Evolutionary conservation across 2,888 invertebrate genomes (phyloP), one percentile per base, ranked within the genome.

Genomic region (Nemurella pictetii): DNA sequence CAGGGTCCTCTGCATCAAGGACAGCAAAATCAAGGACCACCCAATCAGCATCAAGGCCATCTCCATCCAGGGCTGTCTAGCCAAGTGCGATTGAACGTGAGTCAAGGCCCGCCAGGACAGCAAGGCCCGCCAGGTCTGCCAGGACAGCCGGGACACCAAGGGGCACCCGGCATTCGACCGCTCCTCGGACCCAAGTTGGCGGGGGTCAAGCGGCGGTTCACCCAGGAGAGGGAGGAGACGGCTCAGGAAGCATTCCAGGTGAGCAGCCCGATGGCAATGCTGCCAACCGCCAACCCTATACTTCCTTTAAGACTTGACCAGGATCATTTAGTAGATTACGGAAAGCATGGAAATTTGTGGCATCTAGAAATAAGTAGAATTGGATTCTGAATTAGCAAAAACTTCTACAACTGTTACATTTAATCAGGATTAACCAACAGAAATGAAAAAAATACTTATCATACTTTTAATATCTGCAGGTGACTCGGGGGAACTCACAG

Each of bases 151-250:
- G 32, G 30, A 74, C 15, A 28, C 29, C 85, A 84, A 74, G 81
- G 74, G 25, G 83, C 83, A 27, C 83, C 74, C 32, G 32, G 4
- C 32, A 32, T 32, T 9, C 84, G 35, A 29, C 74, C 81, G 25
- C 84, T 83, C 12, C 75, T 80, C 27, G 83, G 80, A 5, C 32
- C 32, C 26, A 85, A 85, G 72, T 5, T 73, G 35, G 84, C 74
- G 35, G 84, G 80, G 0, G 85, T 84, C 32, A 86, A 86, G 78
- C 72, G 86, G 29, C 82, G 86, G 20, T 86, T 86, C 82, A 86
- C 86, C n/a, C 86, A 86, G 35, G 86, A 86, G 32, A 30, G 86
- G 25, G 86, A 85, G 55, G 84, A 85, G 26, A n/a, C 25, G 0
- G 27, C 73, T 25, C 82, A 78, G 20, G 85, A 86, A 74, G 82